These are phyloP conservation scores for Buteo buteo DNA, from an alignment of 2,113 vertebrate genomes.

Conservation along the genomic window DNA sequence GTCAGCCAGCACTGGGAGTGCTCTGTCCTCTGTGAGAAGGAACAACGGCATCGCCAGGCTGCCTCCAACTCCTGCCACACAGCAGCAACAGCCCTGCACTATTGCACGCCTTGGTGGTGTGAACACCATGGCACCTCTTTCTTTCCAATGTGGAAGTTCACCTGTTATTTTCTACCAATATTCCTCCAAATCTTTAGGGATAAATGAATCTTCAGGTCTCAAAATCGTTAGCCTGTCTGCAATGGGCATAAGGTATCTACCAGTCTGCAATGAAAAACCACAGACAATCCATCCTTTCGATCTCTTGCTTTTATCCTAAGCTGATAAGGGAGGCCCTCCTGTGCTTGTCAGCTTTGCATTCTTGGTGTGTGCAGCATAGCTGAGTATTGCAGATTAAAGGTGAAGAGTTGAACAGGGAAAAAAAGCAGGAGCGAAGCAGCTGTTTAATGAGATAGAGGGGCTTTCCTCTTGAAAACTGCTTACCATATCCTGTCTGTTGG, in stretches of 20 bases:
- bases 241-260: neutral
- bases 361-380: constrained; percentile 39
- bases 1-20: neutral
- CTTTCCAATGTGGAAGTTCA: neutral
- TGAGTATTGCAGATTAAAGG: constrained; percentile 50
- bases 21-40: neutral
- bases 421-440: constrained; percentile 11
- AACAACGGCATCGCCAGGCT: neutral
- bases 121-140: neutral
- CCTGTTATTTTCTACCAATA: neutral
- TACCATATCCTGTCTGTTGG: constrained; percentile 22
- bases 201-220: neutral
- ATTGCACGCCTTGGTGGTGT: rapidly evolving
- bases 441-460: constrained; percentile 41
- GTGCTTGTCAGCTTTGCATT: constrained; percentile 43
- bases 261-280: constrained; percentile 29
- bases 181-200: neutral
- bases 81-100: neutral
- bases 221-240: neutral
- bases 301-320: constrained; percentile 38
- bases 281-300: constrained; percentile 36
- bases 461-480: constrained; percentile 47
- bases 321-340: constrained; percentile 50
- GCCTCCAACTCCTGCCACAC: neutral
- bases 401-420: constrained; percentile 58